These are phyloP conservation scores for Pardalotus punctatus DNA, from an alignment of 2,113 vertebrate species.

Conservation along the genomic window DNA sequence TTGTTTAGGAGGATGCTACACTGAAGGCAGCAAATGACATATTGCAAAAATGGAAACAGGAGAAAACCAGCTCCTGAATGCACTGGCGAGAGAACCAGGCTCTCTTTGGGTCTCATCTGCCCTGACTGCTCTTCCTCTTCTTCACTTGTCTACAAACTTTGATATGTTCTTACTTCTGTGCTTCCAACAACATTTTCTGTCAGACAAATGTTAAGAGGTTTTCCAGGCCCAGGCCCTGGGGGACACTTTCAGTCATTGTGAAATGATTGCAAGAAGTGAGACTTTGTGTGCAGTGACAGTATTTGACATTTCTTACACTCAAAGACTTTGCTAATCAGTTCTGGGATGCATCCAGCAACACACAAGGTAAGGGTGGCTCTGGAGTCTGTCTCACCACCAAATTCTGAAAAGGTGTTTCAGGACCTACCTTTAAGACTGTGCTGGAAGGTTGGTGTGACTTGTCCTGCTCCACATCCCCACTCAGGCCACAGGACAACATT, in stretches of 20 bases:
- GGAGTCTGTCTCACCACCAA: neutral
- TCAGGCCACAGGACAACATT: neutral
- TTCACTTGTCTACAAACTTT: neutral
- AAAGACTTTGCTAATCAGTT: neutral
- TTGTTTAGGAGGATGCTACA: slow-evolving; percentile 84
- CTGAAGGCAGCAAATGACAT: slow-evolving; percentile 85
- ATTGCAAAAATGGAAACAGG: slow-evolving; percentile 79
- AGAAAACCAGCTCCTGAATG: neutral
- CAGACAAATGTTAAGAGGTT: neutral
- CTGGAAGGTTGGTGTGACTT: neutral
- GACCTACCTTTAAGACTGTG: neutral
- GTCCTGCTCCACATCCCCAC: neutral
- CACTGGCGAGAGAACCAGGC: neutral
- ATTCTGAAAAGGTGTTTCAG: neutral
- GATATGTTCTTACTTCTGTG: neutral
- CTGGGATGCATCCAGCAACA: neutral
- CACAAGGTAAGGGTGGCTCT: neutral
- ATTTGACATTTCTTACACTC: neutral
- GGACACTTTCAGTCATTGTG: neutral
- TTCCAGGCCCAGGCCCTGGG: neutral
- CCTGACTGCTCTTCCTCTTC: neutral
- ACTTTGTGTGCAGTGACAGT: rapidly evolving
- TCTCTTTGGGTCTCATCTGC: neutral
- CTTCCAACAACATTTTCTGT: neutral
- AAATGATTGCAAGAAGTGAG: neutral